Base-by-base conservation (phyloP, 2,797 vertebrate genomes). In the Sebastes taczanowskii region DNA sequence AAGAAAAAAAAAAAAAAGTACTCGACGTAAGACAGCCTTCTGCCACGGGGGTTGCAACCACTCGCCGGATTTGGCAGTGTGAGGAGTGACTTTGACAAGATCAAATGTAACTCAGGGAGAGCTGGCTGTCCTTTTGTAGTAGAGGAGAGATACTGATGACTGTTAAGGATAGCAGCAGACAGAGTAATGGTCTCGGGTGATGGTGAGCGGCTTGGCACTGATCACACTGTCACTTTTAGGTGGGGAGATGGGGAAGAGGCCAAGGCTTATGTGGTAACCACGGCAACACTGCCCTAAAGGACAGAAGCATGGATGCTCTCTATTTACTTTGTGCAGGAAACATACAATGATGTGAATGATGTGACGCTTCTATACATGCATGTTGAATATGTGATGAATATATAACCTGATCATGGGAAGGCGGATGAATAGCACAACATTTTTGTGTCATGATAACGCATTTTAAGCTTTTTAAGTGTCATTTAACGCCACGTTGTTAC, bases 71-170 rank as follows among this genome's bases (percentile, higher is more conserved):
- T 73, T 78, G 73, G 74, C 74, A 80, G 71, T 32, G 83, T 52
- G 61, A 80, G 66, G 81, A 88, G 81, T 84, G 89, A 91, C 88
- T 93, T 93, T 92, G 88, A 91, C 75, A 84, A 79, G 89, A 91
- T 88, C 79, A 85, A 80, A 84, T 80, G 73, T 85, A 87, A 91
- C 72, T 88, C 46, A 61, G 59, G 42, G 60, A 77, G 84, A 83
- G 60, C 87, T 81, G 88, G 80, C 87, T 90, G 89, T 87, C 89
- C 83, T 88, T 83, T 87, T 77, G 81, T 73, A 77, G 81, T 38
- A 81, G 75, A 89, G 88, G 85, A 89, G 81, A 91, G 77, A 76
- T 71, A 69, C 71, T 84, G 87, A 86, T 86, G 89, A 70, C 83
- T 85, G 75, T 83, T 90, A 75, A 82, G 79, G 80, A 84, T 49